phyloP scores from a whole-genome alignment of 35 echinoderm and acorn worm species.

The Anneissia japonica region DNA sequence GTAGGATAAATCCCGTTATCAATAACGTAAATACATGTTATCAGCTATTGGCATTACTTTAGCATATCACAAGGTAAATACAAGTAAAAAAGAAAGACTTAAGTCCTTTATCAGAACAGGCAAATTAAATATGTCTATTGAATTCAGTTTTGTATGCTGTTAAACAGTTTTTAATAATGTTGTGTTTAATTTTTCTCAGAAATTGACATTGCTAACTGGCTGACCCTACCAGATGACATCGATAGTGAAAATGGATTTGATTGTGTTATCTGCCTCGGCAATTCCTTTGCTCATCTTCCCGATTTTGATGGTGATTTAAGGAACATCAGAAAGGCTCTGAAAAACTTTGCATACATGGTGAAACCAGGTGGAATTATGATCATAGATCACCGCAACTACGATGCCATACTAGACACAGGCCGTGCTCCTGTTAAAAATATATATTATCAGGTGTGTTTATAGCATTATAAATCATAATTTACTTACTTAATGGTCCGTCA shows the following conservation, averaged over 20 bases:
- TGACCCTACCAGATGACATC: conserved; percentile 78
- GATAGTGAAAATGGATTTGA: conserved; percentile 52
- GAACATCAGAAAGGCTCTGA: conserved; percentile 66
- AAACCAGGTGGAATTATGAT: conserved; percentile 78
- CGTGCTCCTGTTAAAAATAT: conserved; percentile 86
- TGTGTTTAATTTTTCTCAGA: conserved; percentile 28
- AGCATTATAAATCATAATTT: too few relatives aligned
- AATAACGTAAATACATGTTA: neutral
- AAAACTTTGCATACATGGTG: conserved; percentile 71
- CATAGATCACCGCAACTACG: conserved; percentile 93
- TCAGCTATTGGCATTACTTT: neutral
- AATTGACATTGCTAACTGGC: conserved; percentile 94
- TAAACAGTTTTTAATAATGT: too few relatives aligned
- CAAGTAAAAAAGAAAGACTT: neutral
- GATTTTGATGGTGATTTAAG: conserved; percentile 79
- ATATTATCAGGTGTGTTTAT: conserved; percentile 95
- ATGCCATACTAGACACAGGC: conserved; percentile 81
- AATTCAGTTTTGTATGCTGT: too few relatives aligned
- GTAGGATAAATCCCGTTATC: too few relatives aligned
- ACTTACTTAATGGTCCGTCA: too few relatives aligned
- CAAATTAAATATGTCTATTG: too few relatives aligned
- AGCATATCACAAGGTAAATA: neutral
- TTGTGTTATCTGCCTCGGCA: conserved; percentile 78
- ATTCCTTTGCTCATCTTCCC: conserved; percentile 91
- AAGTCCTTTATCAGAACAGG: too few relatives aligned